Conservation (phyloP, 2,888 invertebrate genomes). For the Fragum fragum region DNA sequence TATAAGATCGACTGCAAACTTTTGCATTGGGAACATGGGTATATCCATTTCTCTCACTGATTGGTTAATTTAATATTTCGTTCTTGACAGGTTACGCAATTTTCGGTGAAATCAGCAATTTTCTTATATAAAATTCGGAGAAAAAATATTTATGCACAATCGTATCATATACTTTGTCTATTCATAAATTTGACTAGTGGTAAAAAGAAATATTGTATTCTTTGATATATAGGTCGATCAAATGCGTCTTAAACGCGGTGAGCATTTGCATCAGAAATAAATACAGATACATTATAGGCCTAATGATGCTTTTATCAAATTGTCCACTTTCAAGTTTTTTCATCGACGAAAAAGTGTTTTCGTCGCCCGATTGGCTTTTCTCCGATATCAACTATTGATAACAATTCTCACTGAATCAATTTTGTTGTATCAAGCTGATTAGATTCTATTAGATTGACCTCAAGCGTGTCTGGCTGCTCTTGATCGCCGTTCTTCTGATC, state of each 20-base stretch:
- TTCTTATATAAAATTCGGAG: constrained; percentile 19
- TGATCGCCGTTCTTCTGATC: neutral
- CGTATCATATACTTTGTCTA: constrained; percentile 7
- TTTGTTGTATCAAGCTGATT: constrained; percentile 6
- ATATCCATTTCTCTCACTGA: constrained; percentile 61
- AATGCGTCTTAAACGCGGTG: neutral
- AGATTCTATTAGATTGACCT: constrained; percentile 13
- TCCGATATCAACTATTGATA: constrained; percentile 4
- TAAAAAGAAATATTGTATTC: too few relatives aligned
- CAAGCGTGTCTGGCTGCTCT: too few relatives aligned
- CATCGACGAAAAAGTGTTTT: constrained; percentile 12
- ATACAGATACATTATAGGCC: constrained; percentile 1
- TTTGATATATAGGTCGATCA: neutral
- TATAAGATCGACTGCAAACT: constrained; percentile 36
- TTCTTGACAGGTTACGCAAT: constrained; percentile 45
- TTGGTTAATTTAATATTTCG: constrained; percentile 14
- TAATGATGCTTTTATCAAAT: constrained; percentile 3
- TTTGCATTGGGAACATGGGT: constrained; percentile 38
- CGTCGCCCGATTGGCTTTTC: constrained; percentile 10
- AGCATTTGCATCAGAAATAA: constrained; percentile 16
- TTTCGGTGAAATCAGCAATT: constrained; percentile 7
- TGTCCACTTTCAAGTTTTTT: constrained; percentile 10
- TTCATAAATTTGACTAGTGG: constrained; percentile 8
- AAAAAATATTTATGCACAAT: constrained; percentile 35
- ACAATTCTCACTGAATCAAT: neutral